Percentiles rank a stretch among this genome's conserved stretches.
phyloP scores from a whole-genome alignment of 1,140 invertebrate genomes.

The Chymomyza costata region DNA sequence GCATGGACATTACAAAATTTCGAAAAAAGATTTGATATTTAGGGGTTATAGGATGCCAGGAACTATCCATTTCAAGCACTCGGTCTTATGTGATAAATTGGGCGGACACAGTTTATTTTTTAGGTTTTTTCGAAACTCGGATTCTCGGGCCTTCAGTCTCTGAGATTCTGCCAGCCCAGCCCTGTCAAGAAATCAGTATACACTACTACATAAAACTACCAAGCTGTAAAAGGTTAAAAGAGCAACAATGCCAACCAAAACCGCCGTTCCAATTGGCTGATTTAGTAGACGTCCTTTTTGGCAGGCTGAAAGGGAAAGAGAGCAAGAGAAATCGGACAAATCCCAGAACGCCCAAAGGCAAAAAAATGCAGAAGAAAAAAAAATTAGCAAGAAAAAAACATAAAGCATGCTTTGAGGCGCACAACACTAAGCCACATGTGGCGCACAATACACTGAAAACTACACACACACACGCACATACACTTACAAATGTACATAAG shows the following conservation, averaged over 20 bases:
- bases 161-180: too few relatives aligned
- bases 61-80: too few relatives aligned
- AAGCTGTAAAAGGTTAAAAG: too few relatives aligned
- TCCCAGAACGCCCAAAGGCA: background rate
- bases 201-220: too few relatives aligned
- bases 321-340: constrained; percentile 2
- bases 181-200: too few relatives aligned
- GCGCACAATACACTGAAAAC: constrained; percentile 10
- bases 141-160: too few relatives aligned
- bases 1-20: too few relatives aligned
- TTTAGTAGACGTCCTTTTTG: background rate
- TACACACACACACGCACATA: constrained; percentile 34
- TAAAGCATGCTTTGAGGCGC: constrained; percentile 1
- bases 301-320: background rate
- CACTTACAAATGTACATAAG: constrained; percentile 10
- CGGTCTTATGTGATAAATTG: too few relatives aligned
- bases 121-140: too few relatives aligned
- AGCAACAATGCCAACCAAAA: background rate
- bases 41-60: too few relatives aligned
- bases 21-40: too few relatives aligned
- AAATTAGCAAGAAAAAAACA: background rate
- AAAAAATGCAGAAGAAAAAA: background rate
- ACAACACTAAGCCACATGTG: background rate
- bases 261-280: constrained; percentile 1
- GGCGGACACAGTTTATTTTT: too few relatives aligned